Percentiles rank a stretch among this genome's conserved stretches.
These are phyloP conservation scores for Toxotes jaculatrix DNA, from an alignment of 2,113 vertebrate genomes.

Conservation along the genomic window DNA sequence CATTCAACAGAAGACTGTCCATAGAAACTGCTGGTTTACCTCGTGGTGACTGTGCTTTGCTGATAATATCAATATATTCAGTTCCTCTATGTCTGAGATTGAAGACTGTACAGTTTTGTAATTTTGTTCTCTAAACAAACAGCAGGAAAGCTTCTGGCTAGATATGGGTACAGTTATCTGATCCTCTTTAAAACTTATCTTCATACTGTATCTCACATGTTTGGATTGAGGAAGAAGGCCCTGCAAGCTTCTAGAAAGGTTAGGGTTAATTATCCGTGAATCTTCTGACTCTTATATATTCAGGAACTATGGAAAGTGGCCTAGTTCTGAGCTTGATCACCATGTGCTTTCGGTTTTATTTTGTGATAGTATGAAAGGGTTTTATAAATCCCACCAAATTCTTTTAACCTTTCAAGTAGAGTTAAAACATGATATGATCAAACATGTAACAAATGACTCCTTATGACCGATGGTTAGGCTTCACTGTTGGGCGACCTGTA, in stretches of 20 bases:
- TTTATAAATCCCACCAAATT: background rate
- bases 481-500: too few species aligned
- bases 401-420: background rate
- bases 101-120: background rate
- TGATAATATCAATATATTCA: background rate
- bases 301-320: too few species aligned
- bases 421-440: background rate
- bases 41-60: background rate
- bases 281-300: background rate
- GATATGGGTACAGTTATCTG: background rate
- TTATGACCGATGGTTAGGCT: too few species aligned
- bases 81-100: background rate
- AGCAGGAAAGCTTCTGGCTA: background rate
- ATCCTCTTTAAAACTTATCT: slow-evolving; percentile 30
- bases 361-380: background rate
- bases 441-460: background rate
- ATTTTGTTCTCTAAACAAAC: background rate
- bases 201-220: slow-evolving; percentile 13
- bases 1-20: background rate
- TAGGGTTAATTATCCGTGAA: background rate
- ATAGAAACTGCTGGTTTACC: background rate
- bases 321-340: too few species aligned
- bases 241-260: background rate
- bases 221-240: background rate
- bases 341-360: background rate